Conservation (phyloP, 1,140 invertebrate species). For the Drosophila oshimai region DNA sequence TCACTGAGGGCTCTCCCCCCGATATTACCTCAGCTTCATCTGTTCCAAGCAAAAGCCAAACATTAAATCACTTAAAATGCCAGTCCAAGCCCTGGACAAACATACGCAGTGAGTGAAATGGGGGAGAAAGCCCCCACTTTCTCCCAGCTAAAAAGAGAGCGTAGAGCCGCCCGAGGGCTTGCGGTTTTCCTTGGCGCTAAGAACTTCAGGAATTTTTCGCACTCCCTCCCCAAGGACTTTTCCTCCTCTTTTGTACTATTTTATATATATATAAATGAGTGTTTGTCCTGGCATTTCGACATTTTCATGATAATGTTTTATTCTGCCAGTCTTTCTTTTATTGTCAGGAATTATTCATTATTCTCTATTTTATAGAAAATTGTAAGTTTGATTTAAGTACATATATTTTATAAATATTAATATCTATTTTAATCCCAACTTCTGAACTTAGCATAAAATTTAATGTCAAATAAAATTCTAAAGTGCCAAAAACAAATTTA, state of each 20-base stretch:
- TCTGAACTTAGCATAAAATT: too few relatives aligned
- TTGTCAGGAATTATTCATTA: background rate
- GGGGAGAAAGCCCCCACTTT: background rate
- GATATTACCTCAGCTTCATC: constrained; percentile 45
- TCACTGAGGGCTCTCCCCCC: background rate
- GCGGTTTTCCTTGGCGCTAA: constrained; percentile 57
- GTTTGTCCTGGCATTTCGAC: constrained; percentile 49
- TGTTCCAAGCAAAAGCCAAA: constrained; percentile 65
- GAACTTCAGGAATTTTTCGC: constrained; percentile 55
- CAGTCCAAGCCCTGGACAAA: constrained; percentile 71
- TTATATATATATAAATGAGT: constrained; percentile 10
- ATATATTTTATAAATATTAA: too few relatives aligned
- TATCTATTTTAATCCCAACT: too few relatives aligned
- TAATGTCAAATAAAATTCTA: too few relatives aligned
- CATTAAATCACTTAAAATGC: constrained; percentile 79
- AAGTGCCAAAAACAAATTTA: too few relatives aligned
- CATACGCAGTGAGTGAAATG: constrained; percentile 30
- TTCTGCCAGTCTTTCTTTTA: constrained; percentile 6
- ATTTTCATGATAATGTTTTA: constrained; percentile 49
- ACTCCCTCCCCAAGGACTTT: background rate
- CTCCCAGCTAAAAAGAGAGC: too few relatives aligned
- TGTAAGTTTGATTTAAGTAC: background rate
- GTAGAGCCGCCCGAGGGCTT: constrained; percentile 21
- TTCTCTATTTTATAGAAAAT: background rate
- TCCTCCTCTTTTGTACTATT: constrained; percentile 4